Conservation (phyloP, 2,113 vertebrate genomes). For the Pluvialis apricaria region DNA sequence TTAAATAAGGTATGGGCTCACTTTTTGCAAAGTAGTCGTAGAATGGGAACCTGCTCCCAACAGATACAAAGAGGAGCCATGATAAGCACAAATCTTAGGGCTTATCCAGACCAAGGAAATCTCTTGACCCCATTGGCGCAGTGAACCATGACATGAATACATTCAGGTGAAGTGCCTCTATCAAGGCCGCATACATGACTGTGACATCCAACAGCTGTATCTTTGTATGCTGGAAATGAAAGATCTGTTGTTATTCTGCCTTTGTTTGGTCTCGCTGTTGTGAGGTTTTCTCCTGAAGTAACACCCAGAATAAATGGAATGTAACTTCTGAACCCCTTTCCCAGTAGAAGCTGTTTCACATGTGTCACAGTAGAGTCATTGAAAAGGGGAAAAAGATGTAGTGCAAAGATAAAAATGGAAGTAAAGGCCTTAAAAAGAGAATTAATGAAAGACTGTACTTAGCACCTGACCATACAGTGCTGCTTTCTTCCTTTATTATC, state of each 20-base stretch:
- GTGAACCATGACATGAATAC: rapidly evolving
- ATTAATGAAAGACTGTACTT: neutral
- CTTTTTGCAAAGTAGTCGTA: neutral
- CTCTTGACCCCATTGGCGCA: neutral
- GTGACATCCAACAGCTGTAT: neutral
- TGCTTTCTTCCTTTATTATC: neutral
- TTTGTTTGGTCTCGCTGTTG: neutral
- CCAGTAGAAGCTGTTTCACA: neutral
- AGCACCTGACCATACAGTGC: neutral
- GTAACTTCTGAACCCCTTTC: neutral
- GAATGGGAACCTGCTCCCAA: neutral
- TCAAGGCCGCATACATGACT: neutral
- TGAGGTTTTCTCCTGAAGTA: neutral
- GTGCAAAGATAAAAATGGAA: neutral
- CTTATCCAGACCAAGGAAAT: neutral
- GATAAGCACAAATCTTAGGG: neutral
- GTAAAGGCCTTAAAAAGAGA: neutral
- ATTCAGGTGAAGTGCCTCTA: neutral
- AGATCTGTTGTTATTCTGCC: neutral
- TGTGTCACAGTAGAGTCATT: neutral
- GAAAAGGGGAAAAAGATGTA: neutral
- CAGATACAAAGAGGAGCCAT: neutral
- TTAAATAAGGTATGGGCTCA: neutral
- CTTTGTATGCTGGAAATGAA: neutral
- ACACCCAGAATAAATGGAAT: neutral